Percentiles rank a stretch among this genome's conserved stretches.
Conservation (phyloP, 1,140 invertebrate species). For the Wiebesia pumilae region DNA sequence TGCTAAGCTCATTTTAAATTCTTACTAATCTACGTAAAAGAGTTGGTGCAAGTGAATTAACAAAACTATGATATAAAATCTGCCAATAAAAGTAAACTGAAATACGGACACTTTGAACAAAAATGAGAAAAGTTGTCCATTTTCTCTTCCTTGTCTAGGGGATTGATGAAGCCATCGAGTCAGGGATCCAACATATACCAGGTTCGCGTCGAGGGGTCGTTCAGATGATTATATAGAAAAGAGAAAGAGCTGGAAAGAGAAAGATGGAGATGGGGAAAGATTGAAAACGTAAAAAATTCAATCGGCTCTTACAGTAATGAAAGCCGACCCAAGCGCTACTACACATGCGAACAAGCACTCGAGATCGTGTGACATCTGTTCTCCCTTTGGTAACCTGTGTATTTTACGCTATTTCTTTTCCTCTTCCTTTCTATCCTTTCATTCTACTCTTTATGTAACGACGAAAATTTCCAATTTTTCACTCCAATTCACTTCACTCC, state of each 20-base stretch:
- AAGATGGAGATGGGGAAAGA: conserved; percentile 51
- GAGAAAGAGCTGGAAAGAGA: conserved; percentile 15
- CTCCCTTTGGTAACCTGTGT: neutral
- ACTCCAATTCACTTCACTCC: neutral
- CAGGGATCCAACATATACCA: neutral
- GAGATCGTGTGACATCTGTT: conserved; percentile 48
- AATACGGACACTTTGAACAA: conserved; percentile 5
- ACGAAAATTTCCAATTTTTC: neutral
- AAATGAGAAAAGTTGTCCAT: conserved; percentile 29
- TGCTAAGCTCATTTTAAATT: too few species aligned
- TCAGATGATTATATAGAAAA: conserved; percentile 16
- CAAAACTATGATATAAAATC: conserved; percentile 1
- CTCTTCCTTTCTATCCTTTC: neutral
- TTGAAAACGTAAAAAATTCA: conserved; percentile 73
- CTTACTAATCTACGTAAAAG: neutral
- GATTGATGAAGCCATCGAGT: conserved; percentile 29
- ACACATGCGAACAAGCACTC: conserved; percentile 9
- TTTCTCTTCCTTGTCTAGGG: neutral
- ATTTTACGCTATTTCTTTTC: neutral
- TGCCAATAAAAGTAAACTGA: conserved; percentile 10
- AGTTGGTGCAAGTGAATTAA: neutral
- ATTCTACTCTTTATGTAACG: neutral
- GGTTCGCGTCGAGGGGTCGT: conserved; percentile 20
- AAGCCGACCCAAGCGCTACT: conserved; percentile 58
- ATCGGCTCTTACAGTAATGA: conserved; percentile 76